Conservation (phyloP, 2,113 vertebrate genomes). For the Grammomys dolichurus region DNA sequence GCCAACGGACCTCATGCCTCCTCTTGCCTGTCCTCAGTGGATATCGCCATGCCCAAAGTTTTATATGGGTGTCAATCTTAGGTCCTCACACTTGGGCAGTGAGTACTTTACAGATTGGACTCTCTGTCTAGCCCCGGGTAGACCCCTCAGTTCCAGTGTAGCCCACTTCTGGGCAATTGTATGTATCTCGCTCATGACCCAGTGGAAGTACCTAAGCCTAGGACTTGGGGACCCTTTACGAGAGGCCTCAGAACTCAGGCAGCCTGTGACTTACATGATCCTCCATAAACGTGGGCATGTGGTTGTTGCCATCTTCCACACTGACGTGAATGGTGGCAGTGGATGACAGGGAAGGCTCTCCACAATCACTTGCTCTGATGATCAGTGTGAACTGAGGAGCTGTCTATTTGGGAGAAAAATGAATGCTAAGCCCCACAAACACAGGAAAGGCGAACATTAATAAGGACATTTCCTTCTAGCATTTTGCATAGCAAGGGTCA, state of each 20-base stretch:
- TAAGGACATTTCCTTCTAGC: background rate
- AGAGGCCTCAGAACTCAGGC: accelerated
- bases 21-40: background rate
- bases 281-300: conserved; percentile 84
- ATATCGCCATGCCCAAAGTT: too few species aligned
- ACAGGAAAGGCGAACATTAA: background rate
- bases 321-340: conserved; percentile 80
- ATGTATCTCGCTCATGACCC: too few species aligned
- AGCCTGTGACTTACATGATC: background rate
- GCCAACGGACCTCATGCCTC: background rate
- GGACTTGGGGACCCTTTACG: accelerated
- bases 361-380: conserved; percentile 84
- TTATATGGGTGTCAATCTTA: background rate
- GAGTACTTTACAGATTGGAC: background rate
- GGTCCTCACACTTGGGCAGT: background rate
- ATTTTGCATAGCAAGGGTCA: background rate
- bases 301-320: conserved; percentile 87
- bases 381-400: conserved; percentile 80
- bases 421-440: background rate
- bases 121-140: background rate
- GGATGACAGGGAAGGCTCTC: conserved; percentile 81
- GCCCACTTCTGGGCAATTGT: background rate
- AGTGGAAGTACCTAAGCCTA: too few species aligned
- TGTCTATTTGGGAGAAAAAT: conserved; percentile 79
- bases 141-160: background rate